A percentile compares a stretch with the other conserved stretches of the same genome.
Conservation (phyloP, 2,797 vertebrate species). For the Pantherophis vulpinus region DNA sequence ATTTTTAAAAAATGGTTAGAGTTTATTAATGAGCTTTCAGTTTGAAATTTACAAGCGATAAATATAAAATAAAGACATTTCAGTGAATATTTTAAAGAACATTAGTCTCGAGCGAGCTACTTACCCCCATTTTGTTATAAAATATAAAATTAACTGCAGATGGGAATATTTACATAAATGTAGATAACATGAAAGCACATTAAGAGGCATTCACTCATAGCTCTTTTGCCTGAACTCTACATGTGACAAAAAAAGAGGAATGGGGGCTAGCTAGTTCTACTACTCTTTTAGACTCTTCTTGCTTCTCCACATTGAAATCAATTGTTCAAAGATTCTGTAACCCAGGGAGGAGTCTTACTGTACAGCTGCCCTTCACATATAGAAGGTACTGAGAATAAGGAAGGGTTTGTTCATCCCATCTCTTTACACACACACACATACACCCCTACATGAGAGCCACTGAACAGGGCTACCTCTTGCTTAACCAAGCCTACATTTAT, state of each 20-base stretch:
- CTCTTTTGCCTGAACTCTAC: background rate
- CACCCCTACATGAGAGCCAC: background rate
- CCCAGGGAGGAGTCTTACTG: background rate
- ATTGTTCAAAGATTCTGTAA: background rate
- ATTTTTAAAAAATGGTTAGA: background rate
- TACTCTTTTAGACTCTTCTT: background rate
- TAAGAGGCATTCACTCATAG: background rate
- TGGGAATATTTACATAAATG: background rate
- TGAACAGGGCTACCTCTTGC: background rate
- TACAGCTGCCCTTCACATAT: background rate
- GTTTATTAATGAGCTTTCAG: background rate
- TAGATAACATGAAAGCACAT: background rate
- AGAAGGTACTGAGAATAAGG: background rate
- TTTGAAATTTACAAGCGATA: background rate
- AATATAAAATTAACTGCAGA: background rate
- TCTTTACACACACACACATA: background rate
- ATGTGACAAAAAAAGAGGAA: background rate
- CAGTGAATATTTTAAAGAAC: background rate
- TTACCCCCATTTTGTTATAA: background rate
- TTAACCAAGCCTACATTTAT: background rate
- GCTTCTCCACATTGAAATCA: background rate
- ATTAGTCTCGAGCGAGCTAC: background rate
- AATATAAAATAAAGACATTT: background rate
- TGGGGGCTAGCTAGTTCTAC: background rate
- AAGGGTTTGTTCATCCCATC: background rate